These are phyloP conservation scores for Hemistola chrysoprasaria DNA, from an alignment of 2,888 invertebrate species.

Conservation along the genomic window DNA sequence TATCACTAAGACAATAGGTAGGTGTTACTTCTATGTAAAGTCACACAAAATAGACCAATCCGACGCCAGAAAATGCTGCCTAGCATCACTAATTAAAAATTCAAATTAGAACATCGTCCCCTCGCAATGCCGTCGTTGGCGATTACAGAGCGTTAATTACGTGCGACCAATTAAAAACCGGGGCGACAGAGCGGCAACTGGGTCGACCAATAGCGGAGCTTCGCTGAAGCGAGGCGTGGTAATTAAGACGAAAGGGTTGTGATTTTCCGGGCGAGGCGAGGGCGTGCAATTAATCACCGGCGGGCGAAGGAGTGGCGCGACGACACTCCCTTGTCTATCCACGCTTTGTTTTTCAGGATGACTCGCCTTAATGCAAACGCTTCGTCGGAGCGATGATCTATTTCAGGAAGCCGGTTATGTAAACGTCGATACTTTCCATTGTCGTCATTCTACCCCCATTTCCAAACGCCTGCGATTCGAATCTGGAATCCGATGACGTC, in stretches of 20 bases:
- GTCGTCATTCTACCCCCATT: conserved; percentile 6
- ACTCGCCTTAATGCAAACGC: conserved; percentile 28
- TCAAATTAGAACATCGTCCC: conserved; percentile 75
- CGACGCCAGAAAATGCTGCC: conserved; percentile 39
- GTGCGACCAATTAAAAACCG: conserved; percentile 73
- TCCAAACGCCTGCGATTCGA: not conserved
- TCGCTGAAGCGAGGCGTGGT: conserved; percentile 76
- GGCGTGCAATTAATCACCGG: conserved; percentile 70
- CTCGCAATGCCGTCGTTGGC: conserved; percentile 67
- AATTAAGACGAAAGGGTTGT: conserved; percentile 81
- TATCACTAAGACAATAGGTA: conserved; percentile 60
- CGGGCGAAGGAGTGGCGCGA: conserved; percentile 50
- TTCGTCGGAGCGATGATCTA: conserved; percentile 17
- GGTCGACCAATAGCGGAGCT: conserved; percentile 61
- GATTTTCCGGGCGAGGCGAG: conserved; percentile 69
- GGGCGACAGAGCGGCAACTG: conserved; percentile 57
- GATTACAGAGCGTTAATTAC: conserved; percentile 78
- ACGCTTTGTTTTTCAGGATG: conserved; percentile 37
- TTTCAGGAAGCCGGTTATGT: conserved; percentile 16
- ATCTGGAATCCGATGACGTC: conserved; percentile 11
- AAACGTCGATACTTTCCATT: conserved; percentile 10
- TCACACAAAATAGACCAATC: conserved; percentile 59
- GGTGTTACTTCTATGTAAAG: conserved; percentile 62
- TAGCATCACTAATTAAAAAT: conserved; percentile 71
- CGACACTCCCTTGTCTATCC: conserved; percentile 46